A percentile compares a stretch with the other conserved stretches of the same genome.
Evolutionary conservation across 2,888 invertebrate genomes (phyloP).

Genomic region (Chalcis sispes): DNA sequence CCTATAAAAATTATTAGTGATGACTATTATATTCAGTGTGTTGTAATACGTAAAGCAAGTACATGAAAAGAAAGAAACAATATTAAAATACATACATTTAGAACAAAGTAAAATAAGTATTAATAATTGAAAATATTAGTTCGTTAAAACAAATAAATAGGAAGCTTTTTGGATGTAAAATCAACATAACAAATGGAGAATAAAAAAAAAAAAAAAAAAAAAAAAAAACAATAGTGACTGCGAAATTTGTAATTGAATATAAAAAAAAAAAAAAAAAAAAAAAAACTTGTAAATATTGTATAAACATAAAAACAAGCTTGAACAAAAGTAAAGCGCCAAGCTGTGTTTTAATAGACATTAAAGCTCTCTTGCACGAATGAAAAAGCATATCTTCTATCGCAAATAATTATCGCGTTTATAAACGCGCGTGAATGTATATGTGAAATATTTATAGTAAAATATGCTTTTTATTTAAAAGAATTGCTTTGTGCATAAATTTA

Average conservation of each 20-base stretch:
- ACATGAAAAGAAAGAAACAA: slow-evolving; percentile 47
- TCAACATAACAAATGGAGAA: slow-evolving; percentile 14
- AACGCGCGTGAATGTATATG: too few relatives aligned
- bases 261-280: slow-evolving; percentile 29
- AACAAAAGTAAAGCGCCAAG: background rate
- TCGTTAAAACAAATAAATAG: slow-evolving; percentile 4
- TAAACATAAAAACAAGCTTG: background rate
- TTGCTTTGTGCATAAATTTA: too few relatives aligned
- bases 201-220: slow-evolving; percentile 33
- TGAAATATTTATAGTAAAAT: too few relatives aligned
- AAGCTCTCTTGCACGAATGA: too few relatives aligned
- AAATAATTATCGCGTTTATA: too few relatives aligned
- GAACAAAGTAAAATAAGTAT: slow-evolving; percentile 13
- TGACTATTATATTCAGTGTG: too few relatives aligned
- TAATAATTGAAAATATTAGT: slow-evolving; percentile 2
- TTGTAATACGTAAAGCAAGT: slow-evolving; percentile 21
- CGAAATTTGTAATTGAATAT: too few relatives aligned
- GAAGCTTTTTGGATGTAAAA: slow-evolving; percentile 30
- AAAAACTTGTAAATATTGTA: background rate
- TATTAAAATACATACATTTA: slow-evolving; percentile 3
- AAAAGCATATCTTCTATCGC: too few relatives aligned
- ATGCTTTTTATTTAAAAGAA: too few relatives aligned
- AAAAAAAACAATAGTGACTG: too few relatives aligned
- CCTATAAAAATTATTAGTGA: too few relatives aligned
- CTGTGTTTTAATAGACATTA: background rate